Conservation (phyloP, 2,888 invertebrate genomes). For the Aradus depressus region DNA sequence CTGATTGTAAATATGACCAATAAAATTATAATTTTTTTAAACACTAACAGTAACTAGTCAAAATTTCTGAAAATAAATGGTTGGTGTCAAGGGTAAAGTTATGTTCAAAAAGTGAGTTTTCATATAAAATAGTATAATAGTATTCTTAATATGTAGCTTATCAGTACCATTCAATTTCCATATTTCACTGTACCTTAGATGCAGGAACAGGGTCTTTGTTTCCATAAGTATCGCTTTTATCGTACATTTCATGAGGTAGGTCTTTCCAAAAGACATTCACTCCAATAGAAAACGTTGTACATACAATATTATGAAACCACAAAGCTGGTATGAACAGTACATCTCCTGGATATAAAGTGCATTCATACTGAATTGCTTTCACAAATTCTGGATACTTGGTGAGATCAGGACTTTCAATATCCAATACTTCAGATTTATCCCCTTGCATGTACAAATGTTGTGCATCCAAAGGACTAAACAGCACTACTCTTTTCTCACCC, state of each 20-base stretch:
- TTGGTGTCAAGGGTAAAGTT: too few relatives aligned
- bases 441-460: constrained; percentile 42
- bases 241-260: constrained; percentile 38
- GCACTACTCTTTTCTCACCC: constrained; percentile 40
- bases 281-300: constrained; percentile 40
- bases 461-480: constrained; percentile 42
- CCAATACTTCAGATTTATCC: constrained; percentile 43
- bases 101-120: too few relatives aligned
- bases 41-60: too few relatives aligned
- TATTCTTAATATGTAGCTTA: too few relatives aligned
- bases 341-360: constrained; percentile 40
- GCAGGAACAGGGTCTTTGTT: constrained; percentile 43
- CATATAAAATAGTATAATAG: too few relatives aligned
- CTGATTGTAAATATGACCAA: too few relatives aligned
- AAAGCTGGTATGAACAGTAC: constrained; percentile 45
- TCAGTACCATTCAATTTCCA: too few relatives aligned
- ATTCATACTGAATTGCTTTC: constrained; percentile 37
- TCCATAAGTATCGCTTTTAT: constrained; percentile 44
- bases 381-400: constrained; percentile 38
- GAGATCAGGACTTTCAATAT: constrained; percentile 41
- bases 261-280: constrained; percentile 46
- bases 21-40: too few relatives aligned
- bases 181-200: constrained; percentile 36
- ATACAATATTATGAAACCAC: constrained; percentile 46
- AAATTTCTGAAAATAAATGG: too few relatives aligned